phyloP scores from a whole-genome alignment of 2,797 vertebrate species.

The Mus spretus region DNA sequence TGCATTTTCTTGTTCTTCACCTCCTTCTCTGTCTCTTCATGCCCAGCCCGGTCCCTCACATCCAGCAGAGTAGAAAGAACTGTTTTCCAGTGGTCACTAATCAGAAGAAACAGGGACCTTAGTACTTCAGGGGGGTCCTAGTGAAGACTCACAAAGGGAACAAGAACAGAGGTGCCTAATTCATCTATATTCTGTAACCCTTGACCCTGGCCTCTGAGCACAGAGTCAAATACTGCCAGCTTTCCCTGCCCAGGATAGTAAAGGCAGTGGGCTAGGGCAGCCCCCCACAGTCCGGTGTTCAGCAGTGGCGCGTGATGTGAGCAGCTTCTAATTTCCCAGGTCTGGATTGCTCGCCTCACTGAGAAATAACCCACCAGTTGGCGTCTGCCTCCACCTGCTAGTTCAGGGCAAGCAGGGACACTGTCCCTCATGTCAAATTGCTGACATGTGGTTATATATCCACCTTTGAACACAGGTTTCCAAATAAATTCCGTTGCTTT shows the following conservation, averaged over 20 bases:
- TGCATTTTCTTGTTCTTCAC: background rate
- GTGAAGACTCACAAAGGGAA: background rate
- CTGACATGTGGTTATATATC: conserved; percentile 79
- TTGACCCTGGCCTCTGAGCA: background rate
- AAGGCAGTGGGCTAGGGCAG: conserved; percentile 4
- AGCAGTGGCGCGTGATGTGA: conserved; percentile 84
- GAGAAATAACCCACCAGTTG: conserved; percentile 90
- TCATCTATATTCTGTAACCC: background rate
- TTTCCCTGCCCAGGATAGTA: background rate
- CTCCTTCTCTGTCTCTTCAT: background rate
- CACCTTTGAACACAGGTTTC: conserved; percentile 70
- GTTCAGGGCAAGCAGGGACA: conserved; percentile 85
- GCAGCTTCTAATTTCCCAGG: conserved; percentile 91
- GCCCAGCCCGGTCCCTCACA: background rate
- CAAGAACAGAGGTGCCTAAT: background rate
- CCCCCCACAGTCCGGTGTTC: background rate
- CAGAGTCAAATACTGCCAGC: background rate
- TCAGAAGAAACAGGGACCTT: background rate
- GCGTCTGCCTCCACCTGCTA: conserved; percentile 81
- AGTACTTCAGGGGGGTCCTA: background rate
- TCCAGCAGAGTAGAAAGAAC: background rate
- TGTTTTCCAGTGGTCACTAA: background rate
- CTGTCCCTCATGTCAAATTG: conserved; percentile 71
- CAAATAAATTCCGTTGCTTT: conserved; percentile 74
- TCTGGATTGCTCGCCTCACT: conserved; percentile 89